Conservation (phyloP, 2,113 vertebrate species). For the Promerops cafer region DNA sequence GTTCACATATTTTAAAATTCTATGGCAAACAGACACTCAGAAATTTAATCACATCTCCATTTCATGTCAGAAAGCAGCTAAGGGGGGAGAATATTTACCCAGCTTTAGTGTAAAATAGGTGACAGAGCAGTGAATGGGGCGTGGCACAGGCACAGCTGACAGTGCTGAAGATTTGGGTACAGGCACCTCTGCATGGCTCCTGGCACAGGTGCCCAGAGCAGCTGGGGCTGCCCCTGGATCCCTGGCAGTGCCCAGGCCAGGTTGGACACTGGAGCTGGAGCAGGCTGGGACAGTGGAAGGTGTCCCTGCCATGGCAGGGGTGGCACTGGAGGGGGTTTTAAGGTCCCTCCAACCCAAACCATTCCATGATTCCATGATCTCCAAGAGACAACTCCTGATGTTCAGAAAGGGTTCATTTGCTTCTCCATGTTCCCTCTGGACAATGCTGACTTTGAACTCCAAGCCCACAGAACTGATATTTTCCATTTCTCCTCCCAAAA, state of each 20-base stretch:
- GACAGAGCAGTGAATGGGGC: too few species aligned
- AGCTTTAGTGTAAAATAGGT: background rate
- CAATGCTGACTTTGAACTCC: background rate
- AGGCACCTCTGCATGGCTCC: background rate
- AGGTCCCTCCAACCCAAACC: background rate
- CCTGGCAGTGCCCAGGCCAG: background rate
- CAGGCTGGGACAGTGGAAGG: background rate
- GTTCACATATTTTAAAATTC: background rate
- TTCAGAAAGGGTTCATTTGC: background rate
- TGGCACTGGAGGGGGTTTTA: accelerated
- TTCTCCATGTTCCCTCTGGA: background rate
- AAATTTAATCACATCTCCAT: background rate
- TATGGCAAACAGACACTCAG: background rate
- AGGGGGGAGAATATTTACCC: background rate
- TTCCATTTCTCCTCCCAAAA: background rate
- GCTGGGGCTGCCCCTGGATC: background rate
- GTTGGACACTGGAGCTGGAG: accelerated
- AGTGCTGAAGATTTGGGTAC: background rate
- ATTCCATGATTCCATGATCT: background rate
- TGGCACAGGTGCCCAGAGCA: background rate
- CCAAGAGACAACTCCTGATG: background rate
- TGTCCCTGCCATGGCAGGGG: background rate
- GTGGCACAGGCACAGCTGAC: background rate
- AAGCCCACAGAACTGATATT: background rate
- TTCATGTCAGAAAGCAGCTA: background rate